phyloP scores from a whole-genome alignment of 92 coral and sea anemone species.

The Epizoanthus stellaris region DNA sequence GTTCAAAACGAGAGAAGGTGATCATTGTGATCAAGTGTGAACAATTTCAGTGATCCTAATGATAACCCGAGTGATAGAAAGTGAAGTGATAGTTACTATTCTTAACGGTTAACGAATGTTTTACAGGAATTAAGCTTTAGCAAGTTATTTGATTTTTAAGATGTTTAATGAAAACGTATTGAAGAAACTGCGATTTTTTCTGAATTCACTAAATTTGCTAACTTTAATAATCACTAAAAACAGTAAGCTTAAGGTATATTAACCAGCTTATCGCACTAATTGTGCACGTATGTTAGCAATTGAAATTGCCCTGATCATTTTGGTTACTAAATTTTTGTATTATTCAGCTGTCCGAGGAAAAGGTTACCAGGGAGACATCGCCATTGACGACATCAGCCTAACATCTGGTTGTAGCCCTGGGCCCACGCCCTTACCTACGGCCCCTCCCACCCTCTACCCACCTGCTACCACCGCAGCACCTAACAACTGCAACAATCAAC shows the following conservation, averaged over 20 bases:
- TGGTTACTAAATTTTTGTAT: background rate
- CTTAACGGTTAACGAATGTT: too few relatives aligned
- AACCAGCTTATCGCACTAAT: background rate
- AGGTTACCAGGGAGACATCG: constrained; percentile 89
- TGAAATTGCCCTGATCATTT: background rate
- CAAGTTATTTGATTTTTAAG: background rate
- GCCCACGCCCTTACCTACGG: constrained; percentile 73
- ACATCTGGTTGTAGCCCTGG: constrained; percentile 65
- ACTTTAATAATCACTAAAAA: too few relatives aligned
- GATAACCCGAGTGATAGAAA: too few relatives aligned
- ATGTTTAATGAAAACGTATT: too few relatives aligned
- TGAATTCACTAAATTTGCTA: too few relatives aligned
- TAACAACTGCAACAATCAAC: constrained; percentile 75
- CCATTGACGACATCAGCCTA: constrained; percentile 93
- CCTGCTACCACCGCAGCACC: constrained; percentile 84
- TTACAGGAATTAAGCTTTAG: too few relatives aligned
- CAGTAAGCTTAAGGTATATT: background rate
- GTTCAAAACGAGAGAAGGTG: too few relatives aligned
- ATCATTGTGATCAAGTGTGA: too few relatives aligned
- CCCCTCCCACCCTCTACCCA: constrained; percentile 75
- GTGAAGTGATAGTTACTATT: too few relatives aligned
- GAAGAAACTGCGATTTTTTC: too few relatives aligned
- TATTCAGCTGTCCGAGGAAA: constrained; percentile 79
- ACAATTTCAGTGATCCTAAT: too few relatives aligned
- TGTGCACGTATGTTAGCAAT: background rate